A percentile compares a stretch with the other conserved stretches of the same genome.
phyloP scores from a whole-genome alignment of 2,888 invertebrate species.

The Leptopterna dolabrata region DNA sequence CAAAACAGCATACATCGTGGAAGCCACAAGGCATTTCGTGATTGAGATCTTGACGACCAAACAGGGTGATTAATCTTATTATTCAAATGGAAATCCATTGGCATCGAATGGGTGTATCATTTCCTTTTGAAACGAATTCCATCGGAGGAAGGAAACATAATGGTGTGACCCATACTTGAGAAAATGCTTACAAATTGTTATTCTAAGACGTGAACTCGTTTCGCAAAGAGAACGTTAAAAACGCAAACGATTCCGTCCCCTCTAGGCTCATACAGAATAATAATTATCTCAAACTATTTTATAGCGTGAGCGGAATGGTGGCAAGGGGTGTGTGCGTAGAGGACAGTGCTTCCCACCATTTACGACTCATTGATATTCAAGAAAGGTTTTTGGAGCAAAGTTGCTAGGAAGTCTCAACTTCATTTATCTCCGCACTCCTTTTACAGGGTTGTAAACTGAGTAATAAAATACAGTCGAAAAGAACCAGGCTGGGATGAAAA shows the following conservation, averaged over 20 bases:
- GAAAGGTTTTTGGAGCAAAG: slow-evolving; percentile 37
- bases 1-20: too few relatives aligned
- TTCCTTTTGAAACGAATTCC: too few relatives aligned
- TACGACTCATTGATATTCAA: slow-evolving; percentile 45
- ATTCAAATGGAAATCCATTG: too few relatives aligned
- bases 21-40: too few relatives aligned
- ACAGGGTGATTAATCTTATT: too few relatives aligned
- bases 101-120: too few relatives aligned
- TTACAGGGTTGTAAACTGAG: slow-evolving; percentile 32
- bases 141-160: too few relatives aligned
- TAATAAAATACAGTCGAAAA: slow-evolving; percentile 17
- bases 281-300: slow-evolving; percentile 46
- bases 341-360: neutral
- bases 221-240: slow-evolving; percentile 22
- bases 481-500: neutral
- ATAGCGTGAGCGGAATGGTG: slow-evolving; percentile 9
- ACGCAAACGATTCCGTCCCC: slow-evolving; percentile 29
- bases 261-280: slow-evolving; percentile 35
- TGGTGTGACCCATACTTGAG: neutral
- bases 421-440: slow-evolving; percentile 40
- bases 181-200: slow-evolving; percentile 16
- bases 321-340: neutral
- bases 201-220: slow-evolving; percentile 37
- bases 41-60: too few relatives aligned
- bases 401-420: slow-evolving; percentile 47